phyloP scores from a whole-genome alignment of 2,113 vertebrate species.

The Microtus richardsoni region DNA sequence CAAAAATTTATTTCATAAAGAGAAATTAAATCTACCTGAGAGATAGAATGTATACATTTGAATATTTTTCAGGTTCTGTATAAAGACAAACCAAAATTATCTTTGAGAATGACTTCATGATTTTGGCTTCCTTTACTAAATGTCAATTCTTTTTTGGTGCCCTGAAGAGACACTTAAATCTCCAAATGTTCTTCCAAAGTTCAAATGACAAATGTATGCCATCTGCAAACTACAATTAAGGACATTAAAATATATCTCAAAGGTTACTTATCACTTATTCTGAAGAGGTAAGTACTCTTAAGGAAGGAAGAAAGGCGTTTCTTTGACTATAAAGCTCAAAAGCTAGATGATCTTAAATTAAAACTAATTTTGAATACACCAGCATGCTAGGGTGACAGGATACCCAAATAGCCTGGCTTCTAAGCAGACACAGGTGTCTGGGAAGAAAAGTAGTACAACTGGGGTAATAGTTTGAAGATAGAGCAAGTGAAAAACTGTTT shows the following conservation, averaged over 20 bases:
- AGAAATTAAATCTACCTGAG: conserved; percentile 12
- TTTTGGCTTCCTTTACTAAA: conserved; percentile 69
- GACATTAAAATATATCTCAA: conserved; percentile 77
- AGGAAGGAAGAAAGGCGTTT: conserved; percentile 32
- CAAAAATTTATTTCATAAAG: neutral
- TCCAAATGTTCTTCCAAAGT: conserved; percentile 78
- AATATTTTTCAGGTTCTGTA: conserved; percentile 45
- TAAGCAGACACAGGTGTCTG: neutral
- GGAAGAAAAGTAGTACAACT: neutral
- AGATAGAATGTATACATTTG: neutral
- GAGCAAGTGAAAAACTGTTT: neutral
- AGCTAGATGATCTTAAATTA: conserved; percentile 4
- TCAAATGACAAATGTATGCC: conserved; percentile 77
- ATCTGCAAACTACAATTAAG: conserved; percentile 78
- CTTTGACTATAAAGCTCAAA: conserved; percentile 41
- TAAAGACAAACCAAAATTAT: conserved; percentile 67
- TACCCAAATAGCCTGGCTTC: neutral
- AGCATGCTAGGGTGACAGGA: neutral
- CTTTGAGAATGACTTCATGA: conserved; percentile 65
- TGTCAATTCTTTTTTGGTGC: conserved; percentile 71
- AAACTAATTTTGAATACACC: conserved; percentile 20
- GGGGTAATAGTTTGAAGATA: neutral
- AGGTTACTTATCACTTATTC: conserved; percentile 70
- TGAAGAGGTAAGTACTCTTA: conserved; percentile 39
- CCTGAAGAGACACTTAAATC: conserved; percentile 73